Evolutionary conservation across 2,113 vertebrate species (phyloP), one percentile per base, ranked within the genome.

Genomic region (Rhea americana): DNA sequence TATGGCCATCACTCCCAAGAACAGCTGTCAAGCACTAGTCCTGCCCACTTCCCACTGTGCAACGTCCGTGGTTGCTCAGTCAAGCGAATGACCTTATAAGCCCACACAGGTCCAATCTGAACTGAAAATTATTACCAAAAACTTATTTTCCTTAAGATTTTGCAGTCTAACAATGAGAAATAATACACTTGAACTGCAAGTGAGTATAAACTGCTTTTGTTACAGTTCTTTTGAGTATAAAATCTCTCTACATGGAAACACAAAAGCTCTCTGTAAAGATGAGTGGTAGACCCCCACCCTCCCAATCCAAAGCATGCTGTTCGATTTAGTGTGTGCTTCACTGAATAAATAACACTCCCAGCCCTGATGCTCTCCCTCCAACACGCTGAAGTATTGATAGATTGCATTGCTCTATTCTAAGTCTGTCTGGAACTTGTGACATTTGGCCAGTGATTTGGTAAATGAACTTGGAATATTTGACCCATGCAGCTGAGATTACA

Each of bases 401-500:
- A 97, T 97, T 91, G 74, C 82, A 95, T 68, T 0, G 22, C 86
- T 96, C 68, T 78, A 1, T 85, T 89, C 85, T 39, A 94, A 89
- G 86, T 62, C 94, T 97, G 91, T 90, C 96, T 96, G 95, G 93
- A 97, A 97, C 95, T 90, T 77, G 86, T 92, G 97, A 93, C 96
- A 96, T 98, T 97, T 97, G 97, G 87, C 96, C 96, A 96, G 93
- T 77, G 93, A 97, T 93, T 93, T 94, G 83, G 93, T 93, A 97
- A 96, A 97, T 97, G 95, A 97, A 96, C 95, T 94, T 97, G 95
- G 93, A 97, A 95, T 93, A 95, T 94, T 84, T 97, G 95, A 97
- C 96, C 95, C 96, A 84, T 61, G 90, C 77, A 97, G 91, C 89
- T 74, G 74, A 97, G 91, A 96, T 97, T 96, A 95, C 25, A 28